Evolutionary conservation across 2,113 vertebrate genomes (phyloP), one percentile per base, ranked within the genome.

Genomic region (Acanthochromis polyacanthus): DNA sequence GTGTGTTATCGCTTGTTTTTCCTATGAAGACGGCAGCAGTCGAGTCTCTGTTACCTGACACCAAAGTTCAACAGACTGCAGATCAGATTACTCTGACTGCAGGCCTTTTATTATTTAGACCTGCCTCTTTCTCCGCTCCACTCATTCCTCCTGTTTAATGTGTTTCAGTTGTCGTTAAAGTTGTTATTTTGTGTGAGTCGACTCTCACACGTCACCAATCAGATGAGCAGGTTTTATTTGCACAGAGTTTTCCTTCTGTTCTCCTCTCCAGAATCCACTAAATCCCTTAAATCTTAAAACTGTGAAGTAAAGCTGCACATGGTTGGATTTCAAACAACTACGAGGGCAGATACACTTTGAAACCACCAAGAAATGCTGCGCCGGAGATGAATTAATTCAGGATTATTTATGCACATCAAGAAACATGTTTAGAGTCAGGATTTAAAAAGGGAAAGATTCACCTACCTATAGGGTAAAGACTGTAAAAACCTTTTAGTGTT

Each of bases 71-170:
- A 77, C 73, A 78, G 69, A 48, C 71, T 68, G 48, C 68, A 56
- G 84, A 60, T 93, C 78, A 57, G 57, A 48, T 85, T 89, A 68
- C 90, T 59, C 25, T 43, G 40, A 59, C 48, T 15, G 4, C 32
- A 73, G 67, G 45, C 64, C 20, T 56, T 93, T 81, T 57, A 89
- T 93, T 91, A 91, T 91, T 90, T 72, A 89, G 71, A 73, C 46
- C 40, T n/a, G 36, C 58, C 67, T 58, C 56, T 59, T 69, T 65
- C 30, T 74, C 36, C 14, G 25, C 5, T 61, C 10, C 17, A 43
- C 22, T 64, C 19, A 36, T 43, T 55, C 75, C 67, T 64, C n/a
- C 25, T 57, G 52, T 67, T 25, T 3, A 71, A 14, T 69, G 16
- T 28, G 8, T 62, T 15, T 17, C 4, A 17, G 17, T 46, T 8